Evolutionary conservation across 2,888 invertebrate genomes (phyloP), one percentile per base, ranked within the genome.

Genomic region (Andrena bicolor): DNA sequence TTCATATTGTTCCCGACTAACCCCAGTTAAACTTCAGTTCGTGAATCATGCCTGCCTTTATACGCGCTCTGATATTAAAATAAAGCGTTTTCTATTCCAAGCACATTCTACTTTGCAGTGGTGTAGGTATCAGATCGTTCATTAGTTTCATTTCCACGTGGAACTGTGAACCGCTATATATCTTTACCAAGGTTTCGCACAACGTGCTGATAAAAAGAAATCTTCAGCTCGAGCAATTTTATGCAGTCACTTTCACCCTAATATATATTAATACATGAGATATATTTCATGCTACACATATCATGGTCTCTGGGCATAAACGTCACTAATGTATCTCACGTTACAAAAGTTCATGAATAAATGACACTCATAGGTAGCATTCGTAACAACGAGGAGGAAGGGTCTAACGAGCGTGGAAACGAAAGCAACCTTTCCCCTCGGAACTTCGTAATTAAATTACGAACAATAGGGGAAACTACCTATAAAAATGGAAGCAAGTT

Each of bases 361-460:
- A 70, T 1, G 30, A 23, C 10, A 51, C 28, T 51, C 41, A 20
- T 5, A 35, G 5, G 2, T 26, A 20, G 3, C 41, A 63, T 76
- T 71, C 53, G 16, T 2, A 49, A 13, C 20, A 30, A 60, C 3
- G 13, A n/a, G 66, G 35, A 8, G 48, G 2, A 28, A 35, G n/a
- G 53, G 7, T 71, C 35, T 69, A 61, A 78, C 68, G 56, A 79
- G 56, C 69, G 35, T 16, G 28, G 23, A 30, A 49, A 53, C 30
- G 23, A 63, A 56, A 63, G 28, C 69, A 28, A 49, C 69, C 48
- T 16, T 64, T 64, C 16, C 35, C n/a, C 16, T 49, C 8, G n/a
- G 16, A 78, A 64, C 49, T 70, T 49, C 13, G 13, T 77, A 64
- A 69, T 77, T 79, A 68, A 58, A 63, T 64, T 32, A 56, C 13